Base-by-base conservation (phyloP, 1,140 invertebrate genomes). In the Caligus rogercresseyi region DNA sequence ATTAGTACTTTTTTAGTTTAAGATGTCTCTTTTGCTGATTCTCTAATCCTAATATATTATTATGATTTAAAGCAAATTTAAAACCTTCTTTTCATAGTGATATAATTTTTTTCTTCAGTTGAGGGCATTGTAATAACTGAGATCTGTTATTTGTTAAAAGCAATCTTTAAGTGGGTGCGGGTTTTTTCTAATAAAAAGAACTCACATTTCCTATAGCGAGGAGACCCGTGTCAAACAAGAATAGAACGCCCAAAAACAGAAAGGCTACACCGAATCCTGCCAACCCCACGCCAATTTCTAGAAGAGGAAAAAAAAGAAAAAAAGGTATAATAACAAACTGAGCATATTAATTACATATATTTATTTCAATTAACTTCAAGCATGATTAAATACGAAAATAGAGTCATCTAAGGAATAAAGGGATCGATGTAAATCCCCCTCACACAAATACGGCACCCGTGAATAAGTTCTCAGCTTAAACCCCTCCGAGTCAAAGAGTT, bases 201-300 rank as follows among this genome's bases (percentile, higher is more conserved):
- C 82, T 84, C 81, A 93, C 93, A 83, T 99, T 98, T 73, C 95
- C 95, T 71, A 99, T 93, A 13, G 95, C 95, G 54, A 99, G 77
- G 65, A 99, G 79, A 66, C 93, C 95, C 76, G 92, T 96, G 74
- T 99, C 95, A 78, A 99, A 98, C 16, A 99, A 77, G 53, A 99
- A 76, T 43, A 98, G 69, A 56, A 98, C 82, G 61, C 96, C 95
- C 18, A 99, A 78, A 69, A 98, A 91, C 18, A 98, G 78, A 71
- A 98, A 98, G 54, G 86, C 83, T 67, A 96, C 82, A 14, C 96
- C 96, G 79, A 98, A 97, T 31, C 87, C 89, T 31, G 92, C 86
- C 55, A 98, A 76, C 15, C 93, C 95, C 31, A 98, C 87, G 52
- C 96, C 96, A 72, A 99, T 98, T 80, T 97, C 89, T 93, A 72